Evolutionary conservation across 1,140 invertebrate species (phyloP).

Genomic region (Pollicipes pollicipes): DNA sequence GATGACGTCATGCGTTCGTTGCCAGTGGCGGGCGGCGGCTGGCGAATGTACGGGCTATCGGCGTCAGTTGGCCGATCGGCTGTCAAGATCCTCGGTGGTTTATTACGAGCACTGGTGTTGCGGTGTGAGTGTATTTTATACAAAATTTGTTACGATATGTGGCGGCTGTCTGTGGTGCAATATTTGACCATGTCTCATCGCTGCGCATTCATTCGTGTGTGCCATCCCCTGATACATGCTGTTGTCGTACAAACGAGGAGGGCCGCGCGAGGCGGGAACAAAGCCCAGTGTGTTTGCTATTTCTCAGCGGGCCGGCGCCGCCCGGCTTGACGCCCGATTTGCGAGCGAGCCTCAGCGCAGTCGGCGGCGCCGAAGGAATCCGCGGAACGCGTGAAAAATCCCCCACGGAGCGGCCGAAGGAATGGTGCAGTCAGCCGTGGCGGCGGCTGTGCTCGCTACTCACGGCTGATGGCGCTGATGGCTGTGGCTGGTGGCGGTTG

Average conservation of each 20-base stretch:
- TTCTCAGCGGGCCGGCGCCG: not conserved
- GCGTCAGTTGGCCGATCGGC: no score
- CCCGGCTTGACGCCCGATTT: not conserved
- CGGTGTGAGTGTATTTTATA: not conserved
- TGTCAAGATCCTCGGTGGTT: no score
- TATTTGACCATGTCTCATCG: not conserved
- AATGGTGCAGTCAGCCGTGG: no score
- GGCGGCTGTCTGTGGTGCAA: not conserved
- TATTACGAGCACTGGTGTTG: no score
- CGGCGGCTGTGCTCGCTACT: no score
- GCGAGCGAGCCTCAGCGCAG: no score
- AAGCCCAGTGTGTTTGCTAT: not conserved
- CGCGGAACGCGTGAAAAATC: not conserved
- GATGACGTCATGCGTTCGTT: no score
- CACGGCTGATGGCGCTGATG: no score
- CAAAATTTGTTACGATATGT: not conserved
- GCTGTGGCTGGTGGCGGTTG: no score
- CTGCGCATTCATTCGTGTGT: not conserved
- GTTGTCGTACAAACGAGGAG: not conserved
- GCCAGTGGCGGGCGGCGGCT: no score
- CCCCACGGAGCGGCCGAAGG: no score
- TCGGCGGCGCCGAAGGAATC: not conserved
- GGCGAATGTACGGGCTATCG: no score
- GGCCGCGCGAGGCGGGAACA: not conserved
- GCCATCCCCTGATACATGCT: not conserved